Evolutionary conservation across 2,888 invertebrate genomes (phyloP).

Genomic region (Tinea pellionella): DNA sequence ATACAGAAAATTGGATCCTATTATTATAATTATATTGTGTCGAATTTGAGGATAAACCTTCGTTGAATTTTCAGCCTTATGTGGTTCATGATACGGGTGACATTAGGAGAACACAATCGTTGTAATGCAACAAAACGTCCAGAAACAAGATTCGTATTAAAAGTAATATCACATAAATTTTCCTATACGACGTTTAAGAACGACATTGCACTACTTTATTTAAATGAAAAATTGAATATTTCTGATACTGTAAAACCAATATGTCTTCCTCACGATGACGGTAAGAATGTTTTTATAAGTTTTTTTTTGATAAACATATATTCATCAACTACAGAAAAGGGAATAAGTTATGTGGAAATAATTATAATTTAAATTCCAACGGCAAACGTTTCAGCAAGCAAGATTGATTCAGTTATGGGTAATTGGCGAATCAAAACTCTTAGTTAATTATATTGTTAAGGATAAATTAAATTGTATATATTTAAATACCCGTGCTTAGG

Average conservation of each 20-base stretch:
- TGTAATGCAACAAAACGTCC: constrained; percentile 78
- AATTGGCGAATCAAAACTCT: too few relatives aligned
- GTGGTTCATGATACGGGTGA: constrained; percentile 93
- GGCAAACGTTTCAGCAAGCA: too few relatives aligned
- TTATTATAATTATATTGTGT: too few relatives aligned
- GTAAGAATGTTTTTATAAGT: constrained; percentile 43
- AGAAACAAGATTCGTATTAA: constrained; percentile 79
- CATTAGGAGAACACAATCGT: constrained; percentile 87
- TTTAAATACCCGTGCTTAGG: too few relatives aligned
- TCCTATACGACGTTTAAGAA: constrained; percentile 86
- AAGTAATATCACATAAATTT: constrained; percentile 82
- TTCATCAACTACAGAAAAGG: too few relatives aligned
- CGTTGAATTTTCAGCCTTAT: constrained; percentile 72
- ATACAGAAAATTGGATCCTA: too few relatives aligned
- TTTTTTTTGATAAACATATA: too few relatives aligned
- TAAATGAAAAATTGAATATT: constrained; percentile 82
- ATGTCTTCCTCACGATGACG: constrained; percentile 78
- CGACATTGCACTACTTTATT: constrained; percentile 83
- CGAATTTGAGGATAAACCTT: not conserved
- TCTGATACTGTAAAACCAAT: constrained; percentile 84
- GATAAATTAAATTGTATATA: too few relatives aligned
- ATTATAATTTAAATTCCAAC: too few relatives aligned
- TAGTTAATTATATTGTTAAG: too few relatives aligned
- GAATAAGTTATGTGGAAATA: too few relatives aligned
- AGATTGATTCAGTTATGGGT: too few relatives aligned